Conservation (phyloP, 2,113 vertebrate genomes). For the Pithys albifrons region DNA sequence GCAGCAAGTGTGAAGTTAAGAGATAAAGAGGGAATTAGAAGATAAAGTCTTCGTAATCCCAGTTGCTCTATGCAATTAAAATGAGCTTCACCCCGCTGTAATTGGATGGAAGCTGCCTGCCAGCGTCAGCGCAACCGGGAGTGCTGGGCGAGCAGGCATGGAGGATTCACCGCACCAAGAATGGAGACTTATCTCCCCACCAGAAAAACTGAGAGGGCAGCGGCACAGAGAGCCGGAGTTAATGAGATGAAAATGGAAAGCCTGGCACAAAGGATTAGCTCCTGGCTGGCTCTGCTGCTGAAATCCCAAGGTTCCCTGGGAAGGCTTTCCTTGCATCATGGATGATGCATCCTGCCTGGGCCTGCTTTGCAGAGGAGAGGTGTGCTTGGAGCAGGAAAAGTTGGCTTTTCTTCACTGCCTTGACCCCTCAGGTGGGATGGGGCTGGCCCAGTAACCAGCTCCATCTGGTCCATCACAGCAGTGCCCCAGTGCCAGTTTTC, state of each 20-base stretch:
- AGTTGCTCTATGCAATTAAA: conserved; percentile 72
- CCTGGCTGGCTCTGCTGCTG: not conserved
- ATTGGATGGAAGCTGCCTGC: conserved; percentile 67
- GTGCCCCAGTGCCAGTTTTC: rapidly evolving
- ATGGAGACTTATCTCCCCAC: conserved; percentile 29
- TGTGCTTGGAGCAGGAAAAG: not conserved
- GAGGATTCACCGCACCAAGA: not conserved
- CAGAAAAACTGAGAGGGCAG: conserved; percentile 42
- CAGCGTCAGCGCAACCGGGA: conserved; percentile 39
- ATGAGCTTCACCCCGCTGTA: conserved; percentile 71
- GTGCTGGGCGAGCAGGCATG: not conserved
- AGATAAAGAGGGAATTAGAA: conserved; percentile 75
- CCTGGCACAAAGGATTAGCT: conserved; percentile 61
- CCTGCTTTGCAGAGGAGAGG: not conserved
- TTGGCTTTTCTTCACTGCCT: not conserved
- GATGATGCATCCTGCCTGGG: not conserved
- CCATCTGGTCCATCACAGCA: rapidly evolving
- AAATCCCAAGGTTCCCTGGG: conserved; percentile 13
- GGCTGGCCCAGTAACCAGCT: not conserved
- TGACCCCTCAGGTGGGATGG: not conserved
- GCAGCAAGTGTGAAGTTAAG: conserved; percentile 69
- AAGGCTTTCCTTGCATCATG: not conserved
- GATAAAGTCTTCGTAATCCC: conserved; percentile 74
- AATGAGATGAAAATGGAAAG: conserved; percentile 63
- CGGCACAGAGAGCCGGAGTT: conserved; percentile 37